phyloP scores from a whole-genome alignment of 2,797 vertebrate genomes.

The Phrynocephalus forsythii region DNA sequence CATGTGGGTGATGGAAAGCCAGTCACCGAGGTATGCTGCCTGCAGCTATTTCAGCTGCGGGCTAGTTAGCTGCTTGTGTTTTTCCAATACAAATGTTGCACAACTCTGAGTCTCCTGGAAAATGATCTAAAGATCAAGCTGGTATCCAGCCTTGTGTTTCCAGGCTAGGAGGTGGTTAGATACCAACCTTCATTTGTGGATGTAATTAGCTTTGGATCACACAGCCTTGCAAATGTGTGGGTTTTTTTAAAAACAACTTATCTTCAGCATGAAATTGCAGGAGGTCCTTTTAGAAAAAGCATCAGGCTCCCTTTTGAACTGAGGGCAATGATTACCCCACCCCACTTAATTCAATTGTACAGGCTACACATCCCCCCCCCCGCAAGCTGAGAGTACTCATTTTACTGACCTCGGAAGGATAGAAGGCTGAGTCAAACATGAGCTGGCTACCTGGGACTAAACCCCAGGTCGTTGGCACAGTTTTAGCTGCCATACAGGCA shows the following conservation, averaged over 20 bases:
- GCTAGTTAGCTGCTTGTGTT: constrained; percentile 10
- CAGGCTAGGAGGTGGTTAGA: rapidly evolving
- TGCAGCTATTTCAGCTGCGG: not conserved
- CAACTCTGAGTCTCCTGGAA: not conserved
- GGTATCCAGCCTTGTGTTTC: not conserved
- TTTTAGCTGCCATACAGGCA: too few species aligned
- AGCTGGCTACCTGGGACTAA: too few species aligned
- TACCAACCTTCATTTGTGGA: not conserved
- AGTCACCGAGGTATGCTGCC: not conserved
- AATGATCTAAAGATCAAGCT: not conserved
- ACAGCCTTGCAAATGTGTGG: not conserved
- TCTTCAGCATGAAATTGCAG: not conserved
- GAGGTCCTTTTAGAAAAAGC: not conserved
- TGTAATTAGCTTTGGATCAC: constrained; percentile 5
- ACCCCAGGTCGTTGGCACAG: too few species aligned
- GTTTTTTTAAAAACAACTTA: not conserved
- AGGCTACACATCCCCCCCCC: too few species aligned
- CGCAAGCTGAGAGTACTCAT: too few species aligned
- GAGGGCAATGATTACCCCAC: too few species aligned
- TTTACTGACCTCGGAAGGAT: too few species aligned
- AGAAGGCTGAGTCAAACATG: too few species aligned
- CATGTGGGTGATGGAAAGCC: not conserved
- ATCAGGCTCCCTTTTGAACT: not conserved
- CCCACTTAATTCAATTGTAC: too few species aligned
- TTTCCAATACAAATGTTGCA: constrained; percentile 54